Conservation (phyloP, 2,113 vertebrate genomes). For the Eira barbara region DNA sequence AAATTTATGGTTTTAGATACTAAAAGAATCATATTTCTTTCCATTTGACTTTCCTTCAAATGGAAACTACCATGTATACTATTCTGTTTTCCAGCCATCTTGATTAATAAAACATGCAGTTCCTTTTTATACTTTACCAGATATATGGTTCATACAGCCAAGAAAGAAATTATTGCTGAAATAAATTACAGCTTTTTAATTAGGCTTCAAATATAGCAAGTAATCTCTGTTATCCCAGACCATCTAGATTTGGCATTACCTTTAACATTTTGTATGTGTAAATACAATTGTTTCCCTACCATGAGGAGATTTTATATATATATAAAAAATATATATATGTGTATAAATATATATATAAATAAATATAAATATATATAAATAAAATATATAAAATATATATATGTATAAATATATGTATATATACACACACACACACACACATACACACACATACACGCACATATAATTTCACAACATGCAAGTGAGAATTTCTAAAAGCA, state of each 20-base stretch:
- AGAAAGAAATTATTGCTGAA: background rate
- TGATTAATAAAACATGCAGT: background rate
- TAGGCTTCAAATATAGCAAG: background rate
- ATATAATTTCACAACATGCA: background rate
- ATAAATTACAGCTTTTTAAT: background rate
- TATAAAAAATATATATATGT: too few species aligned
- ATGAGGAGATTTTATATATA: background rate
- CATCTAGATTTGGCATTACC: background rate
- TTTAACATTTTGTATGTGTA: background rate
- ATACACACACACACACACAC: too few species aligned
- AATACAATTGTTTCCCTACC: background rate
- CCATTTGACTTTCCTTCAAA: background rate
- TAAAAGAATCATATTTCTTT: background rate
- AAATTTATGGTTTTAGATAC: background rate
- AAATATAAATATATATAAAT: too few species aligned
- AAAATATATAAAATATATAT: too few species aligned
- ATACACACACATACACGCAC: too few species aligned
- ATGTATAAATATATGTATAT: too few species aligned
- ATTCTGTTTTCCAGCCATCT: background rate
- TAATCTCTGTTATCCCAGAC: background rate
- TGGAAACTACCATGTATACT: background rate
- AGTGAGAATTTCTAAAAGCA: background rate
- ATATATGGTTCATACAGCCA: background rate
- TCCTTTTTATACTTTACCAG: background rate
- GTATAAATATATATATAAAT: too few species aligned